Percentiles rank a stretch among this genome's conserved stretches.
Conservation (phyloP, 2,113 vertebrate species). For the Cairina moschata region DNA sequence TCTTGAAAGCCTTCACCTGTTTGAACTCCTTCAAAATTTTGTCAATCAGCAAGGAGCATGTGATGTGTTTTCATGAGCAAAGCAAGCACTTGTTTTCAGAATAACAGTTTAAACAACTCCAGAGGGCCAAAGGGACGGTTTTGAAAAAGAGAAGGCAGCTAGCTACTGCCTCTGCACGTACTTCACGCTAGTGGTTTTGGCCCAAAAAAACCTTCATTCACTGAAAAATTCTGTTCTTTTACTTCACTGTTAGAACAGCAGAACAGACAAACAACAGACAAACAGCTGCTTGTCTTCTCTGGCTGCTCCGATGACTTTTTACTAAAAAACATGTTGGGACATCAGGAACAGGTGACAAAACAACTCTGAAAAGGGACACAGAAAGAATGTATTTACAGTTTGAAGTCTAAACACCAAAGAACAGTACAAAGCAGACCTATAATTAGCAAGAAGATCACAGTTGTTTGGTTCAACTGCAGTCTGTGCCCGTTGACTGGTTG, state of each 20-base stretch:
- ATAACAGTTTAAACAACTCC: background rate
- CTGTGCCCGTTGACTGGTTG: background rate
- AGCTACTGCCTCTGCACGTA: background rate
- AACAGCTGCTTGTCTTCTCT: background rate
- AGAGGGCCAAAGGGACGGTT: background rate
- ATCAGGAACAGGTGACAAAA: background rate
- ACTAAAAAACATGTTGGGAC: background rate
- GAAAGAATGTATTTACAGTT: background rate
- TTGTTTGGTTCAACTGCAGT: background rate
- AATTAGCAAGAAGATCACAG: background rate
- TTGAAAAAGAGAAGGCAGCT: background rate
- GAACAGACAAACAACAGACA: background rate
- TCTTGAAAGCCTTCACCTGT: background rate
- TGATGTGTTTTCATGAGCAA: fast-evolving
- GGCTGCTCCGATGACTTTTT: background rate
- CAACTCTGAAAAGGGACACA: background rate
- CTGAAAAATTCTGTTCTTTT: background rate
- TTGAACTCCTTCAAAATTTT: background rate
- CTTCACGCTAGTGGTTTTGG: background rate
- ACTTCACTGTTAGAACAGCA: background rate
- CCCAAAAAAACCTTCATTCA: background rate
- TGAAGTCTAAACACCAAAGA: background rate
- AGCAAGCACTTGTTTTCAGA: background rate
- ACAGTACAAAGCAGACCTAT: background rate
- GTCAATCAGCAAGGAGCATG: background rate